Evolutionary conservation across 1,140 invertebrate species (phyloP).

Genomic region (Chymomyza costata): DNA sequence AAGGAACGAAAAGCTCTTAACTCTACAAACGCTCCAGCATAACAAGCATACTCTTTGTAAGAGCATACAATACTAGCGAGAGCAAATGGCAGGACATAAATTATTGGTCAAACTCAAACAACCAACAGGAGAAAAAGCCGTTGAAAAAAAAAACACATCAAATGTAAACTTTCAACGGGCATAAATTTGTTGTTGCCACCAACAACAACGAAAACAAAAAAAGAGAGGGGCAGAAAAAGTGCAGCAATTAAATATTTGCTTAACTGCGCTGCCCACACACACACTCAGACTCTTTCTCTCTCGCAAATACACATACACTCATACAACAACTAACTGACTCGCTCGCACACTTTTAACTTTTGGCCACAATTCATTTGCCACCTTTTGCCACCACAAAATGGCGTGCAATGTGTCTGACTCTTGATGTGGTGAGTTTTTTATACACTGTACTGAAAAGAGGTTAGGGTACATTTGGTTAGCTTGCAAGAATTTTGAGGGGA

Average conservation of each 20-base stretch:
- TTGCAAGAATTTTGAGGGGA: no score
- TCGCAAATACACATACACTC: constrained; percentile 12
- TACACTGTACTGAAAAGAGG: no score
- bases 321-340: constrained; percentile 13
- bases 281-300: neutral
- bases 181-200: constrained; percentile 1
- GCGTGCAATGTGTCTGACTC: constrained; percentile 29
- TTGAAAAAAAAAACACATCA: neutral
- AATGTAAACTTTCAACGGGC: constrained; percentile 18
- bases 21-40: no score
- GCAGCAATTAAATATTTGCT: constrained; percentile 75
- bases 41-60: neutral
- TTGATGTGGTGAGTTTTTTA: no score
- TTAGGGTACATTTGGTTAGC: no score
- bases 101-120: constrained; percentile 58
- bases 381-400: constrained; percentile 53
- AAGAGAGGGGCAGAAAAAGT: constrained; percentile 52
- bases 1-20: no score
- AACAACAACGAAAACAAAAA: constrained; percentile 5
- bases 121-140: neutral
- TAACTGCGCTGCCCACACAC: constrained; percentile 44
- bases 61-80: no score
- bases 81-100: constrained; percentile 72
- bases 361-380: constrained; percentile 72
- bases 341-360: constrained; percentile 48